Evolutionary conservation across 2,113 vertebrate species (phyloP).

Genomic region (Mohoua ochrocephala): DNA sequence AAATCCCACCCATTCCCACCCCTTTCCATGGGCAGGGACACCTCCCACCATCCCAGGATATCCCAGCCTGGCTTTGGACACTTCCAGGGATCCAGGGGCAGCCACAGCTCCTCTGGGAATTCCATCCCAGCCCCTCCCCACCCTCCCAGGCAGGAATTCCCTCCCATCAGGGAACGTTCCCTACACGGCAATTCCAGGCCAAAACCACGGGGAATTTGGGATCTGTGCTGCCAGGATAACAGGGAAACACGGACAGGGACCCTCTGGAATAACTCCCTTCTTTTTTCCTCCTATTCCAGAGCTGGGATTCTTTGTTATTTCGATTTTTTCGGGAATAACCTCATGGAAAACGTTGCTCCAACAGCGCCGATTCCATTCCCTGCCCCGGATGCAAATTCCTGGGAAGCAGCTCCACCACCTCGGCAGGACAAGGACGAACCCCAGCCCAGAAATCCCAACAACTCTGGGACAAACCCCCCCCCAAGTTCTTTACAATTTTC

Average conservation of each 20-base stretch:
- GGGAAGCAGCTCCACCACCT: neutral
- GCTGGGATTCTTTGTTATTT: too few species aligned
- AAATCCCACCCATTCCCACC: neutral
- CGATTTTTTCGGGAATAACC: neutral
- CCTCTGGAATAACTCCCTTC: neutral
- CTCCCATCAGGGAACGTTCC: neutral
- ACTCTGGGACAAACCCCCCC: neutral
- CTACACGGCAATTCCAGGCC: neutral
- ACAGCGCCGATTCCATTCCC: neutral
- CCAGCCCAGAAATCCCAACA: neutral
- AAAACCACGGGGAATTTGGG: neutral
- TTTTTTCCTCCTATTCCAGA: neutral
- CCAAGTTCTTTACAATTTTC: neutral
- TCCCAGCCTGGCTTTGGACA: neutral
- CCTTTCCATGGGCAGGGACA: too few species aligned
- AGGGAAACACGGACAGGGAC: neutral
- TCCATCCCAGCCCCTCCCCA: neutral
- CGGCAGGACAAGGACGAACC: rapidly evolving
- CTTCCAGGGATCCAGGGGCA: neutral
- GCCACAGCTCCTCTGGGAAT: neutral
- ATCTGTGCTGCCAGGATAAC: neutral
- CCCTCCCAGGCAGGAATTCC: neutral
- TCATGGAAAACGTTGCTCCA: neutral
- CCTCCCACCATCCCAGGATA: neutral
- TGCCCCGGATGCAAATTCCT: neutral